Evolutionary conservation across 2,888 invertebrate species (phyloP), one percentile per base, ranked within the genome.

Genomic region (Embidobia sp.): DNA sequence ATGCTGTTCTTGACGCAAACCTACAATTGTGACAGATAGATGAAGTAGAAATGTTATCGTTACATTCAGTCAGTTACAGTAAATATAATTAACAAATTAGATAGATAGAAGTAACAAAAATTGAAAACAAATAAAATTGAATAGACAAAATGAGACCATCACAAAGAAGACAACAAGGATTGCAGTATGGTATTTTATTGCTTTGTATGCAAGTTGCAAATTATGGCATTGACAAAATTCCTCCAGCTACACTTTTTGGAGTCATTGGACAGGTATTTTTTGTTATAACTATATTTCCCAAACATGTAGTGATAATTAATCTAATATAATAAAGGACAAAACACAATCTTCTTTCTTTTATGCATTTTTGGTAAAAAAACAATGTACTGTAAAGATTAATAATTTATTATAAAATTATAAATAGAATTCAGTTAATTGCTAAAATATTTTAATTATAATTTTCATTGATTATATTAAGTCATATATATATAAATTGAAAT

Each of bases 211-310:
- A 89, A 78, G 81, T 84, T 6, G 3, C 90, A 1, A 91, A 89
- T 77, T 85, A 87, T 80, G 91, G 91, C 1, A 83, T 91, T 67
- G 88, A 90, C 31, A 90, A 86, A 84, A 91, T 93, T 78, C 93
- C 93, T 42, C 92, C 92, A 5, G 90, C 91, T 0, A 93, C 93
- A 11, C 85, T 93, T 13, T 76, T 86, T 4, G 85, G 90, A 5
- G 90, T 90, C 55, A 78, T 90, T 40, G 85, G 86, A 61, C 89
- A 92, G 88, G 89, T 90, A 82, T 82, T 27, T 46, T 46, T 27
- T 40, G n/a, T n/a, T n/a, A n/a, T n/a, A n/a, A n/a, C n/a, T n/a
- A n/a, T n/a, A n/a, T n/a, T n/a, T n/a, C n/a, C n/a, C n/a, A n/a
- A n/a, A n/a, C n/a, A n/a, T n/a, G n/a, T n/a, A n/a, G n/a, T n/a